Base-by-base conservation (phyloP, 2,113 vertebrate species). In the Gambusia affinis region DNA sequence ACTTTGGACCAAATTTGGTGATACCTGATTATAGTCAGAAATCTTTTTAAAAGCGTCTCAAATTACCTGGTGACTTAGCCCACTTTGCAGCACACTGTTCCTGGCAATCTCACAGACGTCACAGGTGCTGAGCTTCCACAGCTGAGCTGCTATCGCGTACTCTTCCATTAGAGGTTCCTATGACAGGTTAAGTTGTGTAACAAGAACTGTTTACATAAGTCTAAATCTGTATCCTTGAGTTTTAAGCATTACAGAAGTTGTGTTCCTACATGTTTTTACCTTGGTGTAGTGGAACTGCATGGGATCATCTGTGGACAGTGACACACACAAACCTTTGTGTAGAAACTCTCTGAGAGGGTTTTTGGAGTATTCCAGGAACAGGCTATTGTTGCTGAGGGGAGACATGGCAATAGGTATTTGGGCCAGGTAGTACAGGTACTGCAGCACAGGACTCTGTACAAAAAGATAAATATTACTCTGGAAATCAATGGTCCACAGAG, bases 231-330 rank as follows among this genome's bases (percentile, higher is more conserved):
- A n/a, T 57, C 15, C 17, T 47, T 17, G 24, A 57, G 22, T 57
- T 8, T 57, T 17, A 24, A 17, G 19, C 2, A 24, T 54, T 5
- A 19, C 64, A 37, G 8, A 66, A 8, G 29, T 61, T 0, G 12
- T 47, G 66, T 54, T 37, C 17, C 17, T 63, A 42, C 33, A 7
- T 31, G 61, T 42, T 15, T 90, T 47, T 90, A 98, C 97, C 96
- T 98, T 98, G 10, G 97, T 98, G 78, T 98, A 98, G 84, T 98
- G 97, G 82, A 98, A 98, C 89, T 97, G 97, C 97, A 98, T 96
- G 57, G 97, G 97, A 61, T 98, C 97, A 8, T 98, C 97, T 0
- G 97, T 98, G 81, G 97, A 98, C 72, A 98, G 92, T 42, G 97
- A 98, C 31, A 98, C 92, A 0, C 93, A 95, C 35, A 98, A 93